These are phyloP conservation scores for Bolborhynchus lineola DNA, from an alignment of 2,113 vertebrate genomes.

Conservation along the genomic window DNA sequence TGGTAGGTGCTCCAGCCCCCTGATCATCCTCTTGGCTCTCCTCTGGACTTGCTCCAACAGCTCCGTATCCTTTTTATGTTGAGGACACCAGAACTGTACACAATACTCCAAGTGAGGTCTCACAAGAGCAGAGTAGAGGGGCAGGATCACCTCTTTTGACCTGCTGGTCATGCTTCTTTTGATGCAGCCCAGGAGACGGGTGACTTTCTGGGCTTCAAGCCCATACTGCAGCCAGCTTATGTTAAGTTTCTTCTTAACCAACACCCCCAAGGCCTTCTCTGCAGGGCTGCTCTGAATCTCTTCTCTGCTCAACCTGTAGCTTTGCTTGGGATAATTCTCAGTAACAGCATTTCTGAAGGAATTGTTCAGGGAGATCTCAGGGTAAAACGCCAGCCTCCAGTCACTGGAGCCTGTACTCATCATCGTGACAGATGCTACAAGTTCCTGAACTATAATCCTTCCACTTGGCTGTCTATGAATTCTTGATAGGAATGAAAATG, in stretches of 20 bases:
- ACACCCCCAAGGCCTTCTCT: neutral
- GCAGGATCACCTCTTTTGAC: too few relatives aligned
- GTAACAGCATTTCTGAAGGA: neutral
- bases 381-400: neutral
- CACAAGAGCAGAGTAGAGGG: too few relatives aligned
- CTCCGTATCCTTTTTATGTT: too few relatives aligned
- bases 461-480: neutral
- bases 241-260: neutral
- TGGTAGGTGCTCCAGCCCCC: too few relatives aligned
- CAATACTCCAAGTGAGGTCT: too few relatives aligned
- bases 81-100: too few relatives aligned
- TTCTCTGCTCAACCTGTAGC: neutral
- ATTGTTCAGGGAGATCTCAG: neutral
- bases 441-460: neutral
- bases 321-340: neutral
- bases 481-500: neutral
- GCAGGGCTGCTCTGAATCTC: neutral
- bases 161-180: too few relatives aligned
- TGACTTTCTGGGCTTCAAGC: too few relatives aligned
- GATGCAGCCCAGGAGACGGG: too few relatives aligned
- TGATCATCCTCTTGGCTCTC: too few relatives aligned
- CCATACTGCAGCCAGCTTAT: neutral
- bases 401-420: neutral
- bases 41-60: too few relatives aligned
- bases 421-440: neutral